phyloP scores from a whole-genome alignment of 2,113 vertebrate species.

The Ondatra zibethicus region DNA sequence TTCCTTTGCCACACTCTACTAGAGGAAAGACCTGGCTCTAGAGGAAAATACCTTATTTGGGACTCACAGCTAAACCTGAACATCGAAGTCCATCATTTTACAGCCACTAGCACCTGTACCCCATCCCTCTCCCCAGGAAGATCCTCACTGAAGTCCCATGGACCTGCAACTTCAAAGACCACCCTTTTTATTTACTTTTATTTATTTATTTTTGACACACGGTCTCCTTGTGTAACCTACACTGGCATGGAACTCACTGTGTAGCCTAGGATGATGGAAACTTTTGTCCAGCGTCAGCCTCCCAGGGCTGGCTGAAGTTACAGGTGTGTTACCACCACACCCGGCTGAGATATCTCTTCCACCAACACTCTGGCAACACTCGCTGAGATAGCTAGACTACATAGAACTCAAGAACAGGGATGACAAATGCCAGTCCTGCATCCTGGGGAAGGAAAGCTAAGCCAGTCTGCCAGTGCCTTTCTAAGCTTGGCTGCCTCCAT shows the following conservation, averaged over 20 bases:
- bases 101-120: not conserved
- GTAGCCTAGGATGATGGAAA: not conserved
- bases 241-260: not conserved
- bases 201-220: not conserved
- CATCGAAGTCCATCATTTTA: not conserved
- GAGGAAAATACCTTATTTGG: not conserved
- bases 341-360: not conserved
- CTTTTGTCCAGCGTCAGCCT: not conserved
- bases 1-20: not conserved
- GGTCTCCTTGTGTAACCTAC: not conserved
- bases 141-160: not conserved
- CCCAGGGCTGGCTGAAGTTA: not conserved
- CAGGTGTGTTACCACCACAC: not conserved
- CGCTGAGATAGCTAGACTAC: not conserved
- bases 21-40: not conserved
- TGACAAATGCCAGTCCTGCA: not conserved
- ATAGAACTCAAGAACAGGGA: not conserved
- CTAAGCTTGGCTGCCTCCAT: not conserved
- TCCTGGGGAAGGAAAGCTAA: not conserved
- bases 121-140: not conserved
- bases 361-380: constrained; percentile 10
- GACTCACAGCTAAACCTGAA: not conserved
- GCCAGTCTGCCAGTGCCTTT: not conserved
- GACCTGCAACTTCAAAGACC: constrained; percentile 26
- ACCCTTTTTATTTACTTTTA: not conserved